These are phyloP conservation scores for Neopipo cinnamomea DNA, from an alignment of 2,113 vertebrate species.

Conservation along the genomic window DNA sequence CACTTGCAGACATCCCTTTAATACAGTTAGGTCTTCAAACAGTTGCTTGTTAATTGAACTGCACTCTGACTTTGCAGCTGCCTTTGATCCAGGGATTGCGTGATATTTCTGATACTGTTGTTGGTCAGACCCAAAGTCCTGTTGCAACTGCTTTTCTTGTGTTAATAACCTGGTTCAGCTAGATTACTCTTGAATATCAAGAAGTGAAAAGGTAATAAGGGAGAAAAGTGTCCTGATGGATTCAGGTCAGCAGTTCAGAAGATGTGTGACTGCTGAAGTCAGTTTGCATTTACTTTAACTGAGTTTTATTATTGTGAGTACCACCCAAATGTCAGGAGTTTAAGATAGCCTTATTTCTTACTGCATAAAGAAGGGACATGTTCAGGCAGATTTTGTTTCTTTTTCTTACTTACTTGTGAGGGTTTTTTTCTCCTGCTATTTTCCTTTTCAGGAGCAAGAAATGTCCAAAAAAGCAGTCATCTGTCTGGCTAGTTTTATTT, in stretches of 20 bases:
- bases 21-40: background rate
- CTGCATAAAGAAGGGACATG: background rate
- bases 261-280: background rate
- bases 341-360: background rate
- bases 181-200: background rate
- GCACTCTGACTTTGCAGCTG: rapidly evolving
- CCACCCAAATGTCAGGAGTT: background rate
- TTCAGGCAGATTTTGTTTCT: background rate
- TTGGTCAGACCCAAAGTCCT: background rate
- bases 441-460: background rate
- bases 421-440: background rate
- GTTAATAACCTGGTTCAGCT: background rate
- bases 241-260: conserved; percentile 22
- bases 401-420: background rate
- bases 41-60: background rate
- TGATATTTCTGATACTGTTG: background rate
- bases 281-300: background rate
- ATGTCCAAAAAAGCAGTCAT: background rate
- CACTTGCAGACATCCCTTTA: background rate
- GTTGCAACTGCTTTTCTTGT: background rate
- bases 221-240: background rate
- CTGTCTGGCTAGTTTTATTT: background rate
- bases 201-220: background rate
- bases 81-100: background rate
- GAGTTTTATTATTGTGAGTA: background rate